Conservation (phyloP, 2,113 vertebrate genomes). For the Hypomesus transpacificus region DNA sequence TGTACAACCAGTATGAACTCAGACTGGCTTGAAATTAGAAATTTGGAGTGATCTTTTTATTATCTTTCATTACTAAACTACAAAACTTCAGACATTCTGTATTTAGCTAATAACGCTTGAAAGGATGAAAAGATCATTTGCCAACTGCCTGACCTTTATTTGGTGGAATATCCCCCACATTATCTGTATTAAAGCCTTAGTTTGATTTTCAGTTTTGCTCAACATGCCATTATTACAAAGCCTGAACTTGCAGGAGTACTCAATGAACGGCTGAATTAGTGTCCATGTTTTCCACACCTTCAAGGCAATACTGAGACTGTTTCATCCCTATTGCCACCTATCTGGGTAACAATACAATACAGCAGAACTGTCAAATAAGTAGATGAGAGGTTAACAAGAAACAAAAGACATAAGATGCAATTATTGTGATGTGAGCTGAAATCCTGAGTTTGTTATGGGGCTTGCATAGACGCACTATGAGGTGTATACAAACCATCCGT, state of each 20-base stretch:
- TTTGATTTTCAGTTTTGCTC: not conserved
- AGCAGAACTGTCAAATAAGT: constrained; percentile 1
- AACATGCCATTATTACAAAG: constrained; percentile 9
- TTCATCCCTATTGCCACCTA: not conserved
- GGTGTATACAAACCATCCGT: constrained; percentile 4
- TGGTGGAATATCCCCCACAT: not conserved
- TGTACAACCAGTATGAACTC: not conserved
- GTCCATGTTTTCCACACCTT: not conserved
- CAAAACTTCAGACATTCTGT: not conserved
- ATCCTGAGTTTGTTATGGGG: constrained; percentile 45
- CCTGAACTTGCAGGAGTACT: not conserved
- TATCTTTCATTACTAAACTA: not conserved
- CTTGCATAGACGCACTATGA: constrained; percentile 53
- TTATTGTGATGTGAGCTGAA: constrained; percentile 25
- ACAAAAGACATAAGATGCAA: constrained; percentile 4
- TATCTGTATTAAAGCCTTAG: not conserved
- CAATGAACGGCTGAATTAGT: not conserved
- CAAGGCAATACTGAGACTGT: not conserved
- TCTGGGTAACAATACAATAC: not conserved
- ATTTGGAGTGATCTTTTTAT: not conserved
- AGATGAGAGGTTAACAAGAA: not conserved
- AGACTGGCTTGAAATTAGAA: not conserved
- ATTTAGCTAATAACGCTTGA: not conserved
- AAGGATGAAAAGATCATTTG: not conserved
- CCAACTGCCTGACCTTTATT: not conserved